A percentile compares a stretch with the other conserved stretches of the same genome.
Conservation (phyloP, 53 echinoderm and acorn worm species). For the Actinopyga echinites region DNA sequence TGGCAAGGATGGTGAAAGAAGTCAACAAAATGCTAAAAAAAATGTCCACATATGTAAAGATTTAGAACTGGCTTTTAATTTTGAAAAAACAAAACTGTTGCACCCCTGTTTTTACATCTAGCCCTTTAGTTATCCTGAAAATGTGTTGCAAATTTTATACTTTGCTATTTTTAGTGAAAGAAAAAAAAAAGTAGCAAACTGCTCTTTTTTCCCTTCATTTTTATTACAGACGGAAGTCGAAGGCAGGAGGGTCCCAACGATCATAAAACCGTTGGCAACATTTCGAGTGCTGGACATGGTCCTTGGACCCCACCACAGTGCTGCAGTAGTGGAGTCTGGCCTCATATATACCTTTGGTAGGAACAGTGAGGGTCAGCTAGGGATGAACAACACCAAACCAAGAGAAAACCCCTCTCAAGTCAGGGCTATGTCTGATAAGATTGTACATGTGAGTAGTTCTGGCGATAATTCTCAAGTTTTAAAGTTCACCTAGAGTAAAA, state of each 20-base stretch:
- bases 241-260: conserved; percentile 89
- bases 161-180: too few relatives aligned
- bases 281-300: conserved; percentile 94
- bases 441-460: conserved; percentile 67
- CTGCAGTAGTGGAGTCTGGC: conserved; percentile 85
- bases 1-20: too few relatives aligned
- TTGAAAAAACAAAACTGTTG: too few relatives aligned
- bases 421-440: conserved; percentile 75
- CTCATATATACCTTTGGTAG: conserved; percentile 90
- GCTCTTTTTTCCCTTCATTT: neutral
- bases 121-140: too few relatives aligned
- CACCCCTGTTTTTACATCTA: too few relatives aligned
- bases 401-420: conserved; percentile 85
- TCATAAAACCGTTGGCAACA: conserved; percentile 83
- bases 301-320: conserved; percentile 92
- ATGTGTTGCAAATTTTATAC: too few relatives aligned
- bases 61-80: too few relatives aligned
- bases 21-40: too few relatives aligned
- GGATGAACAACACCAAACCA: conserved; percentile 91
- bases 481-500: too few relatives aligned
- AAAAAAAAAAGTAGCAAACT: too few relatives aligned
- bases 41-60: too few relatives aligned
- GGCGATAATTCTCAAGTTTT: too few relatives aligned
- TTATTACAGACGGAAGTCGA: conserved; percentile 91
- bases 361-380: conserved; percentile 90